Evolutionary conservation across 2,113 vertebrate genomes (phyloP).

Genomic region (Oxyura jamaicensis): DNA sequence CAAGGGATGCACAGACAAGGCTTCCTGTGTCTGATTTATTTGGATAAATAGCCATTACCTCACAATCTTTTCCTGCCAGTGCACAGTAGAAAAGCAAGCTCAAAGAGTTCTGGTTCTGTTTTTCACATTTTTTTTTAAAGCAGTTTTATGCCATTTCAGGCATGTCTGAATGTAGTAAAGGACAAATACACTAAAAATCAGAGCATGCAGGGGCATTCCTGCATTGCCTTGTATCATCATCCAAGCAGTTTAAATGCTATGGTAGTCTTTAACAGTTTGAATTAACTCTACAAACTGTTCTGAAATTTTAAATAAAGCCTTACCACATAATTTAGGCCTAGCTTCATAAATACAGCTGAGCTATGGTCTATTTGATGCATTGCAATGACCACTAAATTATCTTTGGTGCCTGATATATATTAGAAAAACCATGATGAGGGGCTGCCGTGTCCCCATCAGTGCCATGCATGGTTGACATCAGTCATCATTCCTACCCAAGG

Average conservation of each 20-base stretch:
- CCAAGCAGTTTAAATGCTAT: background rate
- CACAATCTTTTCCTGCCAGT: background rate
- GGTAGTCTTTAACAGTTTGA: background rate
- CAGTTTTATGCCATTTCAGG: background rate
- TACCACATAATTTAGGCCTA: background rate
- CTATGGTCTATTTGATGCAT: background rate
- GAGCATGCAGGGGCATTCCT: background rate
- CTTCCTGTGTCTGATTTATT: background rate
- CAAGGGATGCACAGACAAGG: background rate
- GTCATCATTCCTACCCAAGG: background rate
- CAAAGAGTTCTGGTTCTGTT: background rate
- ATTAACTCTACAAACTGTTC: background rate
- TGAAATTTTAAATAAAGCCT: background rate
- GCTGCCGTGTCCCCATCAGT: background rate
- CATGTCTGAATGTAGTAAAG: background rate
- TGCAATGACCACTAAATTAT: background rate
- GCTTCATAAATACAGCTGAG: background rate
- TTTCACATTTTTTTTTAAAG: background rate
- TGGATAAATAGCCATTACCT: background rate
- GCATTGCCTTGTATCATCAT: fast-evolving
- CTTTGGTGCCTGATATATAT: background rate
- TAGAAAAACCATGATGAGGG: background rate
- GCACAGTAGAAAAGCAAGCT: background rate
- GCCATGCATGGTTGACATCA: background rate
- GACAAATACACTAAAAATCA: background rate